phyloP scores from a whole-genome alignment of 2,797 vertebrate genomes.

The Chaetophractus vellerosus region DNA sequence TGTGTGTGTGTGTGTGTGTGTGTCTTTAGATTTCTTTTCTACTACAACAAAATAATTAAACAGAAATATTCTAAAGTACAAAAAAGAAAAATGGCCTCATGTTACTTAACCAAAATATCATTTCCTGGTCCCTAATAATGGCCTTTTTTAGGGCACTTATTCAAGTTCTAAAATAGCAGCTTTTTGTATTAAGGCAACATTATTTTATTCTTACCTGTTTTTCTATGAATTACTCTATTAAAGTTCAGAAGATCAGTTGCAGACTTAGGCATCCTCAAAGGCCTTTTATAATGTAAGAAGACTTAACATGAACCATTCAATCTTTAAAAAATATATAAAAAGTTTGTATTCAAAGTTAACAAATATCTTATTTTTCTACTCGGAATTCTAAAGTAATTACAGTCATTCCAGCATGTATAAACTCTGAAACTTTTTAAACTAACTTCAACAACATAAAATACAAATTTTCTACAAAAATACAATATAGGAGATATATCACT shows the following conservation, averaged over 20 bases:
- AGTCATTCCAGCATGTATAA: conserved; percentile 86
- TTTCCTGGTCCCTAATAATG: conserved; percentile 47
- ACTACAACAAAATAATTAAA: conserved; percentile 63
- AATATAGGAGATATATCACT: conserved; percentile 84
- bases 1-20: too few relatives aligned
- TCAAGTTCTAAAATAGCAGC: conserved; percentile 80
- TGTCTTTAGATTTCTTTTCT: neutral
- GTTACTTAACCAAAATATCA: conserved; percentile 32
- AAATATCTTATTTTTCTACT: conserved; percentile 66
- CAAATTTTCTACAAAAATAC: conserved; percentile 90
- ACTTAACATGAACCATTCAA: conserved; percentile 67
- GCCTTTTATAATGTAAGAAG: conserved; percentile 78
- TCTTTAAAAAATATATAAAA: conserved; percentile 84
- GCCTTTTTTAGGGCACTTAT: conserved; percentile 30
- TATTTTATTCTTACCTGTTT: conserved; percentile 61
- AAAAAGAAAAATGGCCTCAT: conserved; percentile 57
- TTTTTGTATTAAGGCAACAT: conserved; percentile 78
- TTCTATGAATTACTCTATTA: conserved; percentile 75
- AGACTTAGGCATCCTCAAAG: conserved; percentile 71
- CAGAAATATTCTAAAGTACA: conserved; percentile 71
- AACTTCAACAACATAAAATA: conserved; percentile 85
- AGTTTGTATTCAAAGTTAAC: conserved; percentile 76
- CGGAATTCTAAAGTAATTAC: conserved; percentile 85
- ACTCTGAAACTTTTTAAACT: conserved; percentile 80
- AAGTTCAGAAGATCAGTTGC: conserved; percentile 69